These are phyloP conservation scores for Staurois parvus DNA, from an alignment of 2,797 vertebrate species.

Conservation along the genomic window DNA sequence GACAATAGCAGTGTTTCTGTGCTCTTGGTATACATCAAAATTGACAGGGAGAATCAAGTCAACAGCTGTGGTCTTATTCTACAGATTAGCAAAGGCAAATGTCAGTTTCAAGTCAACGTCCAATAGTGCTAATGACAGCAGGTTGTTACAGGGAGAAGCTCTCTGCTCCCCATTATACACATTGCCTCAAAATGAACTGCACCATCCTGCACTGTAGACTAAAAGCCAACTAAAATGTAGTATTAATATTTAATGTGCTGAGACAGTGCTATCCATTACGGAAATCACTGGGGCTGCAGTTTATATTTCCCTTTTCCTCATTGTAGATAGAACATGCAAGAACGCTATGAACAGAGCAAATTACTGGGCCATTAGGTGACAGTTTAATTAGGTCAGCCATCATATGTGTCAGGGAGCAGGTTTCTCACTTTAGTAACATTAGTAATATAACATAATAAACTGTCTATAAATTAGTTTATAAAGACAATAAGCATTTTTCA, in stretches of 20 bases:
- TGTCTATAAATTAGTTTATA: no score
- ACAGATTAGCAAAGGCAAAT: neutral
- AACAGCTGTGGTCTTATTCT: neutral
- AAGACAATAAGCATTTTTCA: no score
- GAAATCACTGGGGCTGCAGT: slow-evolving; percentile 37
- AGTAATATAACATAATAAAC: neutral
- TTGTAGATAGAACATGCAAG: neutral
- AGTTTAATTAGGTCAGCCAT: neutral
- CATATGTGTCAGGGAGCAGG: neutral
- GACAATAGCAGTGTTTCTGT: neutral
- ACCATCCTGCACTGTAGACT: slow-evolving; percentile 20
- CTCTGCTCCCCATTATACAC: neutral
- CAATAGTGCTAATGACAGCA: neutral
- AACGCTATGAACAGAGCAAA: neutral
- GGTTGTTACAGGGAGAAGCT: neutral
- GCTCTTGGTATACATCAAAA: no score
- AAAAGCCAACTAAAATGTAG: slow-evolving; percentile 27
- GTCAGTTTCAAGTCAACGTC: neutral
- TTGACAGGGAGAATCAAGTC: neutral
- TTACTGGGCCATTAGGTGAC: neutral
- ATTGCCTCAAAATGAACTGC: neutral
- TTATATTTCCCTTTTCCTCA: slow-evolving; percentile 3
- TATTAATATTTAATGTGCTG: slow-evolving; percentile 55
- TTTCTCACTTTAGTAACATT: neutral
- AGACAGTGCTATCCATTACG: slow-evolving; percentile 31